phyloP scores from a whole-genome alignment of 2,888 invertebrate species.

The Rhingia rostrata region DNA sequence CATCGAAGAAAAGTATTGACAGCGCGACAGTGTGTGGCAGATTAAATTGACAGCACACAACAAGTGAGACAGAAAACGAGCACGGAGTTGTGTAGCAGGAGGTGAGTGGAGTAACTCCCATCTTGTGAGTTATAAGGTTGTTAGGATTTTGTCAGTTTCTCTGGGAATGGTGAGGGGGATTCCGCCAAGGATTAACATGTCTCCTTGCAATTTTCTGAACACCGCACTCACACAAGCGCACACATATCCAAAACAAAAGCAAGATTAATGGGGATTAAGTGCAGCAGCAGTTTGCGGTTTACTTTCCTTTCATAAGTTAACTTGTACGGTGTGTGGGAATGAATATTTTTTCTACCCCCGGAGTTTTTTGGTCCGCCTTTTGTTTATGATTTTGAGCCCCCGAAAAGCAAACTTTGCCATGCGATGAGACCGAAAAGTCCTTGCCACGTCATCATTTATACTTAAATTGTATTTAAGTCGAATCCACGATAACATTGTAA shows the following conservation, averaged over 20 bases:
- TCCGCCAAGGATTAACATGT: conserved; percentile 70
- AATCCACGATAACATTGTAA: conserved; percentile 68
- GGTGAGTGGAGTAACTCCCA: conserved; percentile 9
- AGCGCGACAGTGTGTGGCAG: conserved; percentile 72
- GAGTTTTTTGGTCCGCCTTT: conserved; percentile 36
- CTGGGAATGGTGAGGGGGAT: conserved; percentile 27
- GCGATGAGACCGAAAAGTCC: conserved; percentile 23
- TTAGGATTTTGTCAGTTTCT: conserved; percentile 63
- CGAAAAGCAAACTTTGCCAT: conserved; percentile 23
- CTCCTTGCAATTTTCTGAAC: conserved; percentile 70
- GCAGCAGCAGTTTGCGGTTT: conserved; percentile 69
- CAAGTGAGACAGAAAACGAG: conserved; percentile 61
- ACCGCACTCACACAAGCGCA: conserved; percentile 23
- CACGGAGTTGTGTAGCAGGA: background rate
- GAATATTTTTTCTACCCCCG: background rate
- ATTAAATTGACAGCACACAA: conserved; percentile 70
- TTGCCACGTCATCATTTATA: conserved; percentile 67
- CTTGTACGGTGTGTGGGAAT: background rate
- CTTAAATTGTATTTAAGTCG: conserved; percentile 74
- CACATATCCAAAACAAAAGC: conserved; percentile 52
- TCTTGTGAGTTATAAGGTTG: conserved; percentile 68
- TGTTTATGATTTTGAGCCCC: conserved; percentile 68
- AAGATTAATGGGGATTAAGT: conserved; percentile 74
- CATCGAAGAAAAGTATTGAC: conserved; percentile 70
- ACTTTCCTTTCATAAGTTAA: conserved; percentile 58